Evolutionary conservation across 2,888 invertebrate species (phyloP).

Genomic region (Lydus trimaculatus): DNA sequence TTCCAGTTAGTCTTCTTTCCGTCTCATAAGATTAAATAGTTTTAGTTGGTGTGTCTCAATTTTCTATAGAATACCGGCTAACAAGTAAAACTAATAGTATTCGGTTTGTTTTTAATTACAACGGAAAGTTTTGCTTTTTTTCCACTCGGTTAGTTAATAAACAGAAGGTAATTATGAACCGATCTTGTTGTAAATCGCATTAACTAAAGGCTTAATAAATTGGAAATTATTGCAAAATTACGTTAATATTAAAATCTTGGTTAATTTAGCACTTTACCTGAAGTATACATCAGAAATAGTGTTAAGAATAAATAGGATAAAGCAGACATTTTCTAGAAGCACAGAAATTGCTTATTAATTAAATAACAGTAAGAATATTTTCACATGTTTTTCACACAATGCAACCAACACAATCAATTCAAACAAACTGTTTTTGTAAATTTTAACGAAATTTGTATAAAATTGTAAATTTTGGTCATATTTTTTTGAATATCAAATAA

Average conservation of each 20-base stretch:
- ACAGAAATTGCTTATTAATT: conserved; percentile 19
- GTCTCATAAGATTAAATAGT: too few relatives aligned
- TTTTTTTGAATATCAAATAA: background rate
- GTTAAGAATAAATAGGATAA: conserved; percentile 34
- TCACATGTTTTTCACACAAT: conserved; percentile 34
- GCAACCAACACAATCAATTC: background rate
- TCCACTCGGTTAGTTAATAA: background rate
- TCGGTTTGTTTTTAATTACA: background rate
- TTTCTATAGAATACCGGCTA: background rate
- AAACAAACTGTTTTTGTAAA: background rate
- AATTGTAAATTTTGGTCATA: background rate
- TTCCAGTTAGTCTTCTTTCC: background rate
- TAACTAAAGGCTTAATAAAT: background rate
- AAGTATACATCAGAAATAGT: conserved; percentile 36
- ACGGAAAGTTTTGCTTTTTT: background rate
- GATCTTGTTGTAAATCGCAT: conserved; percentile 22
- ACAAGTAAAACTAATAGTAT: background rate
- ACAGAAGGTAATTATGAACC: conserved; percentile 2
- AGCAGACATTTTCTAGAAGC: conserved; percentile 38
- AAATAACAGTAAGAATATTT: conserved; percentile 12
- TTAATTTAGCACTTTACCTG: conserved; percentile 34
- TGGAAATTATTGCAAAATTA: background rate
- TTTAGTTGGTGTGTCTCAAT: background rate
- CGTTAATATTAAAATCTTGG: too few relatives aligned
- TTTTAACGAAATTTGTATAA: background rate